Percentiles rank a stretch among this genome's conserved stretches.
phyloP scores from a whole-genome alignment of 2,797 vertebrate genomes.

The Microcaecilia unicolor region DNA sequence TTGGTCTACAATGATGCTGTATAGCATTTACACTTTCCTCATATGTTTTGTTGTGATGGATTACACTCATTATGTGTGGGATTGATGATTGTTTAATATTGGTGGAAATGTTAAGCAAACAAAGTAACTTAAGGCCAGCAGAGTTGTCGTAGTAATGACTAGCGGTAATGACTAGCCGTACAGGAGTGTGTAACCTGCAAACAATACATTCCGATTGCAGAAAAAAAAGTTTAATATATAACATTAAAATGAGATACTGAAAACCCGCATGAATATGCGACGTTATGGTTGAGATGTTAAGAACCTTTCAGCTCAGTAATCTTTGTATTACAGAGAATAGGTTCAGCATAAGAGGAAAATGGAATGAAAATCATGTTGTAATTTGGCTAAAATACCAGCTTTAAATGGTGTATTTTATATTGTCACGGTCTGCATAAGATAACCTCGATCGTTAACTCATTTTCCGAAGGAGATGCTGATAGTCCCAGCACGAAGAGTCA shows the following conservation, averaged over 20 bases:
- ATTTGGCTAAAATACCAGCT: too few relatives aligned
- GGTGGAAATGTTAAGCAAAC: conserved; percentile 36
- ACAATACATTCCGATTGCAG: conserved; percentile 43
- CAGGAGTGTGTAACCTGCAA: conserved; percentile 25
- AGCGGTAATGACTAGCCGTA: conserved; percentile 41
- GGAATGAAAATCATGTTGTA: too few relatives aligned
- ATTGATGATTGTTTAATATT: conserved; percentile 49
- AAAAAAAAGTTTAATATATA: conserved; percentile 29
- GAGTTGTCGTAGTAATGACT: conserved; percentile 44
- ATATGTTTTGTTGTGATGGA: conserved; percentile 44
- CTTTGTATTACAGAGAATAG: not conserved
- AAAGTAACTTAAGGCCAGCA: conserved; percentile 35
- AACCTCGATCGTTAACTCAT: too few relatives aligned
- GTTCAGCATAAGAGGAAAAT: too few relatives aligned
- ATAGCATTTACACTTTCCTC: too few relatives aligned
- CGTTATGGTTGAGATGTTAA: conserved; percentile 10
- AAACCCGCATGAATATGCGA: conserved; percentile 20
- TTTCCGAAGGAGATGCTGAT: too few relatives aligned
- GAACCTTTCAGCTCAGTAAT: conserved; percentile 8
- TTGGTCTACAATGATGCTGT: too few relatives aligned
- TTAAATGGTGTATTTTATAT: too few relatives aligned
- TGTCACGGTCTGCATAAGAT: too few relatives aligned
- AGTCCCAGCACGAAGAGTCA: too few relatives aligned
- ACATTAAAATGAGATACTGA: conserved; percentile 20
- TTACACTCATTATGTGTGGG: conserved; percentile 47